Evolutionary conservation across 1,140 invertebrate species (phyloP).

Genomic region (Coptotermes formosanus): DNA sequence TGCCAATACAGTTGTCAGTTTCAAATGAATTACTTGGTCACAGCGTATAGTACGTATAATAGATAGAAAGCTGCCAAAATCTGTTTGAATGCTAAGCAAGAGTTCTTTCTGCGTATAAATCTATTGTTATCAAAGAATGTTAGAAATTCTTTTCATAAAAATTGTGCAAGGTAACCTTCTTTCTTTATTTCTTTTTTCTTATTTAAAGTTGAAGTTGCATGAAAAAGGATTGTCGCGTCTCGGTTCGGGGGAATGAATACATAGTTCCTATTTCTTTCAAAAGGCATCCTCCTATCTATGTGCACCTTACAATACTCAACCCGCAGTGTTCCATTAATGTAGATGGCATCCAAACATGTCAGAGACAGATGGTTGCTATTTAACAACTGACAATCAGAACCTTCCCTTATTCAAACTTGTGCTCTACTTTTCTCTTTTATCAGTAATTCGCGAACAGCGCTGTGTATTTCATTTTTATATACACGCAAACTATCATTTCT

Average conservation of each 20-base stretch:
- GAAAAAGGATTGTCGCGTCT: constrained; percentile 21
- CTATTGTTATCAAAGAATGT: constrained; percentile 7
- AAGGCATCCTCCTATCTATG: neutral
- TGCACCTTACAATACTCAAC: neutral
- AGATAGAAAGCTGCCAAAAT: constrained; percentile 24
- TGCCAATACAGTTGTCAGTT: constrained; percentile 33
- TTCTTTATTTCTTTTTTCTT: neutral
- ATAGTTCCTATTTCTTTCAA: constrained; percentile 2
- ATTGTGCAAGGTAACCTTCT: constrained; percentile 35
- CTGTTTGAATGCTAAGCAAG: constrained; percentile 21
- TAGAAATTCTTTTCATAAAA: constrained; percentile 26
- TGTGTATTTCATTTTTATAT: neutral
- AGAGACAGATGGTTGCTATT: constrained; percentile 35
- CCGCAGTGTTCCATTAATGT: constrained; percentile 24
- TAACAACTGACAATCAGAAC: constrained; percentile 33
- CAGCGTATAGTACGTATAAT: neutral
- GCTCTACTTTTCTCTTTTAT: neutral
- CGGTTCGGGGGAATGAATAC: neutral
- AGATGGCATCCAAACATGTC: constrained; percentile 35
- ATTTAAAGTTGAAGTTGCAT: neutral
- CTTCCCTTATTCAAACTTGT: neutral
- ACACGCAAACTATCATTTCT: too few species aligned
- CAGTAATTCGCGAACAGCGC: neutral
- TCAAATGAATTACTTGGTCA: constrained; percentile 35
- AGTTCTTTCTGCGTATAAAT: neutral